Percentiles rank a stretch among this genome's conserved stretches.
Evolutionary conservation across 2,797 vertebrate species (phyloP).

Genomic region (Enteromius viviparus): DNA sequence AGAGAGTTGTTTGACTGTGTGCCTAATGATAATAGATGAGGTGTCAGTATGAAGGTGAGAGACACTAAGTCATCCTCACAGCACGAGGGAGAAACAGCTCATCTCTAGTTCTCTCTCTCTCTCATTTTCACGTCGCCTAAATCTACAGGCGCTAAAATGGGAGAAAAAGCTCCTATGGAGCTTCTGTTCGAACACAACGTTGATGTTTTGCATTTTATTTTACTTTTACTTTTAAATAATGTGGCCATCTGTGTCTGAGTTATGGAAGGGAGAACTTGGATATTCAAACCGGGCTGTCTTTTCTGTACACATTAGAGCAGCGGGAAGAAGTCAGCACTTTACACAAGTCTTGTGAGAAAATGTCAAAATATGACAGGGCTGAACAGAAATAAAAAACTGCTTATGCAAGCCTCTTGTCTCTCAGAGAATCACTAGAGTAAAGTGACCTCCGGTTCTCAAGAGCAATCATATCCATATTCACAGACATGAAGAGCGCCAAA

Average conservation of each 20-base stretch:
- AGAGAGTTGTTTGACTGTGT: slow-evolving; percentile 78
- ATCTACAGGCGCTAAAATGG: slow-evolving; percentile 22
- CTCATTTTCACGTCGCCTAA: slow-evolving; percentile 40
- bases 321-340: slow-evolving; percentile 45
- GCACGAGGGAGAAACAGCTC: slow-evolving; percentile 74
- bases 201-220: slow-evolving; percentile 3
- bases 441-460: slow-evolving; percentile 41
- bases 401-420: slow-evolving; percentile 43
- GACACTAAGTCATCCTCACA: slow-evolving; percentile 83
- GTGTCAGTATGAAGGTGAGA: slow-evolving; percentile 80
- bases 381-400: slow-evolving; percentile 40
- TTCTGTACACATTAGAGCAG: slow-evolving; percentile 18
- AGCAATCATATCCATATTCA: slow-evolving; percentile 18
- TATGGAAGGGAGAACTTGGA: slow-evolving; percentile 4
- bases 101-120: slow-evolving; percentile 53
- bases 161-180: slow-evolving; percentile 48
- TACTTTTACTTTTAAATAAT: background rate
- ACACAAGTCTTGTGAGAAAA: slow-evolving; percentile 37
- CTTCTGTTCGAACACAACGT: background rate
- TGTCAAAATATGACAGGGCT: slow-evolving; percentile 41
- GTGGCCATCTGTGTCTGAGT: slow-evolving; percentile 9
- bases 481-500: background rate
- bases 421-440: slow-evolving; percentile 31
- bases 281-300: slow-evolving; percentile 27
- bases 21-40: slow-evolving; percentile 85